These are phyloP conservation scores for Beaufortia kweichowensis DNA, from an alignment of 2,113 vertebrate genomes.

Conservation along the genomic window DNA sequence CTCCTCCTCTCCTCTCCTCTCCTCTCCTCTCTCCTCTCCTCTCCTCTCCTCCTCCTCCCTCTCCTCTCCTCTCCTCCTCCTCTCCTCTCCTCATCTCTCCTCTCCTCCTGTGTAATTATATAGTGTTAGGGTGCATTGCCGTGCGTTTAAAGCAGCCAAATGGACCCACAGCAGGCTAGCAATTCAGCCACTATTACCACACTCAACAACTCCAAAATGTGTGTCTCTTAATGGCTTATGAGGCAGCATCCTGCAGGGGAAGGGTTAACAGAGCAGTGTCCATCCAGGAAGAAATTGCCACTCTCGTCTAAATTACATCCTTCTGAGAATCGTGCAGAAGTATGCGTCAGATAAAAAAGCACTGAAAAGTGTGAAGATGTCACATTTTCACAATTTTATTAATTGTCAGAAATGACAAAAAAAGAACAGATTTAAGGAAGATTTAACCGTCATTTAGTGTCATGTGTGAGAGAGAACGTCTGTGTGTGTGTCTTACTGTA, in stretches of 20 bases:
- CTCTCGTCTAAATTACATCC: conserved; percentile 68
- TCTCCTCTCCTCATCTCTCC: not conserved
- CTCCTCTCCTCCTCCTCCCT: not conserved
- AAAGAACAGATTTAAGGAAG: conserved; percentile 28
- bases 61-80: not conserved
- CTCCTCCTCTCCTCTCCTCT: not conserved
- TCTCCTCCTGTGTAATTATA: conserved; percentile 63
- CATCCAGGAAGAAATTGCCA: conserved; percentile 65
- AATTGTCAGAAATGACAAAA: conserved; percentile 50
- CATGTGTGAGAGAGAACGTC: conserved; percentile 4
- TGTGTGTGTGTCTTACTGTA: not conserved
- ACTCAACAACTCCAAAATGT: conserved; percentile 69
- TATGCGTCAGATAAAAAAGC: conserved; percentile 49
- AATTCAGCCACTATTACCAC: conserved; percentile 75
- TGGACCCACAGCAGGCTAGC: conserved; percentile 72
- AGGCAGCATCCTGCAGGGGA: conserved; percentile 63
- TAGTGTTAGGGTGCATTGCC: conserved; percentile 64
- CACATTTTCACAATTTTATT: conserved; percentile 60
- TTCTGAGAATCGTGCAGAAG: conserved; percentile 58
- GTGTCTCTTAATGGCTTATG: conserved; percentile 69
- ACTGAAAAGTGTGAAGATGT: conserved; percentile 49
- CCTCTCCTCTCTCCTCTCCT: not conserved
- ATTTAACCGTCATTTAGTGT: conserved; percentile 31
- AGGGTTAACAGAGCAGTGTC: conserved; percentile 70
- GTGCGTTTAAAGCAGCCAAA: conserved; percentile 67